Evolutionary conservation across 2,888 invertebrate species (phyloP).

Genomic region (Zele albiditarsus): DNA sequence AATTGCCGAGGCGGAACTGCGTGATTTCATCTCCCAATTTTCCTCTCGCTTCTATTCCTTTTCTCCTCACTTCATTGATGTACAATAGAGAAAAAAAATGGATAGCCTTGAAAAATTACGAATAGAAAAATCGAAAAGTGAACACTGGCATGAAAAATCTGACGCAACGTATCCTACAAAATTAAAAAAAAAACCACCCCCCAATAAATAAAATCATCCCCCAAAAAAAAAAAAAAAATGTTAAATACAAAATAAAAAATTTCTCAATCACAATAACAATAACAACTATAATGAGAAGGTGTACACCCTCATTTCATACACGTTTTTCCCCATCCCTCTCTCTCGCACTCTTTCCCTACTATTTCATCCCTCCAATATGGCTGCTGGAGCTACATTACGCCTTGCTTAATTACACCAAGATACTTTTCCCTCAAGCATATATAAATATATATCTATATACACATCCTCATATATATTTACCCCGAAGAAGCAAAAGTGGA

Average conservation of each 20-base stretch:
- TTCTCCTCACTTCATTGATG: not conserved
- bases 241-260: too few species aligned
- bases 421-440: constrained; percentile 71
- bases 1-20: constrained; percentile 59
- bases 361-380: constrained; percentile 60
- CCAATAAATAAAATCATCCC: too few species aligned
- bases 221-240: too few species aligned
- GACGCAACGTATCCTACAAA: too few species aligned
- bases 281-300: not conserved
- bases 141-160: too few species aligned
- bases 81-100: too few species aligned
- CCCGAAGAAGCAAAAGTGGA: constrained; percentile 7
- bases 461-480: not conserved
- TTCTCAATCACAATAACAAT: constrained; percentile 1
- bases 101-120: too few species aligned
- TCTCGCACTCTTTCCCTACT: constrained; percentile 55
- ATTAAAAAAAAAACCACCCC: too few species aligned
- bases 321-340: too few species aligned
- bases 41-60: not conserved
- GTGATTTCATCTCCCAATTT: constrained; percentile 33
- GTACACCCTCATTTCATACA: too few species aligned
- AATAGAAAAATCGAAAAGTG: too few species aligned
- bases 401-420: constrained; percentile 74
- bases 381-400: constrained; percentile 63
- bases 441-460: not conserved